A percentile compares a stretch with the other conserved stretches of the same genome.
Evolutionary conservation across 2,113 vertebrate species (phyloP).

Genomic region (Oreotrochilus melanogaster): DNA sequence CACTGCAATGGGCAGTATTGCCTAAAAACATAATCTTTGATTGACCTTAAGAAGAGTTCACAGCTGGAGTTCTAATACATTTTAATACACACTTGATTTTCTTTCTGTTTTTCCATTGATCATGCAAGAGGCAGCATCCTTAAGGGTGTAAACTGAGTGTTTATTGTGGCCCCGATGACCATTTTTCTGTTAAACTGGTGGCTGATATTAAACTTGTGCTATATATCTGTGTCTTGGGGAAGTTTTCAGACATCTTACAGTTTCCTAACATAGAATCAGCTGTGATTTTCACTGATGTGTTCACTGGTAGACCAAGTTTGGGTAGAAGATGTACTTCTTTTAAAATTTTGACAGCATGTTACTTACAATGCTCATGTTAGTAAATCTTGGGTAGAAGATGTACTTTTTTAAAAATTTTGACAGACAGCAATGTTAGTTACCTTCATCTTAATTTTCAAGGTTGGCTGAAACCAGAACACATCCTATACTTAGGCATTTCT

Average conservation of each 20-base stretch:
- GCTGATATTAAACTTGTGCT: background rate
- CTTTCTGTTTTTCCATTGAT: background rate
- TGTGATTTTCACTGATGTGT: background rate
- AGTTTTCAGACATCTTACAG: background rate
- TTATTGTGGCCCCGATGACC: background rate
- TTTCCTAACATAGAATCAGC: background rate
- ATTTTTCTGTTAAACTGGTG: background rate
- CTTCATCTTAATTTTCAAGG: background rate
- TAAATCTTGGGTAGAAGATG: no score
- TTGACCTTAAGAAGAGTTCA: background rate
- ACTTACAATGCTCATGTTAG: no score
- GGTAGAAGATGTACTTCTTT: background rate
- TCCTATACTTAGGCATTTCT: background rate
- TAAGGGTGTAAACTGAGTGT: background rate
- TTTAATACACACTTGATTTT: background rate
- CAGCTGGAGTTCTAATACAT: background rate
- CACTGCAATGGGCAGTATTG: background rate
- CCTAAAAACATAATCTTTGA: background rate
- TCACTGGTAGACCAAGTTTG: background rate
- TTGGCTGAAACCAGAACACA: background rate
- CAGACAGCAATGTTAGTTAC: background rate
- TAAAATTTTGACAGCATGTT: background rate
- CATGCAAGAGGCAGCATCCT: background rate
- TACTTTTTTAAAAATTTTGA: background rate
- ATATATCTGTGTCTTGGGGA: background rate